Evolutionary conservation across 2,113 vertebrate genomes (phyloP), one percentile per base, ranked within the genome.

Genomic region (Elachura formosa): DNA sequence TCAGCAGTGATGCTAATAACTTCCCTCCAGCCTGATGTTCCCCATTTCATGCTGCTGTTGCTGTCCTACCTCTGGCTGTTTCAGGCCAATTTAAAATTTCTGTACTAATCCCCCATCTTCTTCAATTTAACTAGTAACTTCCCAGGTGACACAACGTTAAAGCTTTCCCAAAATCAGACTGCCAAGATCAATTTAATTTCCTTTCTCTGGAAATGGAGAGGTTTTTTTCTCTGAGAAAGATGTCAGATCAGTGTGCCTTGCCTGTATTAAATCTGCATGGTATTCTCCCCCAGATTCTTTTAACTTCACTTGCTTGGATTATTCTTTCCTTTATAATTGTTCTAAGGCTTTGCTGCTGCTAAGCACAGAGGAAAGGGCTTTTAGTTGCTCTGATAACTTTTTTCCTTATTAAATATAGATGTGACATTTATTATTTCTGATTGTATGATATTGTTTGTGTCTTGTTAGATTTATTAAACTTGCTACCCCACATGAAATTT

Each of bases 81-180:
- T 87, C 71, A 73, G 67, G 54, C 43, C 88, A 95, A 77, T 83
- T 94, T 90, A 77, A 73, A 58, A 20, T 80, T 96, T 93, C 79
- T 88, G 17, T 83, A 43, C 63, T 95, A 95, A 92, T 88, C 63
- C 24, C 43, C 51, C 13, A 84, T 94, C 82, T 66, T 93, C 87
- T 71, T 92, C 92, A 93, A 51, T 88, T 96, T 94, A 93, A 90
- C 82, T 92, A 90, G 76, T 90, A 90, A 83, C 85, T 96, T 94
- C 67, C 82, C 87, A 83, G 62, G 67, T 95, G 92, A 88, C 38
- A 49, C 1, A 5, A 38, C 0, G 10, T 83, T 91, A 92, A 49
- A 85, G 43, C 72, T 86, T 93, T 84, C 76, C 83, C 76, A 63
- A 90, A 90, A 88, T 77, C 72, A 14, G 88, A 58, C 83, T 93